Evolutionary conservation across 2,113 vertebrate genomes (phyloP).

Genomic region (Corythornis vintsioides): DNA sequence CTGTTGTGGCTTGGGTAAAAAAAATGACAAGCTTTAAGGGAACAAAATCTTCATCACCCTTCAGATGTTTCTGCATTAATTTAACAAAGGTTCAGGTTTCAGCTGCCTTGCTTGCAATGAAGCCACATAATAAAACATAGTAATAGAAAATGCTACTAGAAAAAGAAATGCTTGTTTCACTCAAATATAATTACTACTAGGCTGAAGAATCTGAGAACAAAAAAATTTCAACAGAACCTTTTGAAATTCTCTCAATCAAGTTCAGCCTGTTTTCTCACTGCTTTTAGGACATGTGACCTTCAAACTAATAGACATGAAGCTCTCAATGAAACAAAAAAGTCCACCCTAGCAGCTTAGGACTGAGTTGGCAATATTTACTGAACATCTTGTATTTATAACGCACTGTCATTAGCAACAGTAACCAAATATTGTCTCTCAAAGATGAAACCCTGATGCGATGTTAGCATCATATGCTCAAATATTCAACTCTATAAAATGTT

Average conservation of each 20-base stretch:
- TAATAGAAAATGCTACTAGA: not conserved
- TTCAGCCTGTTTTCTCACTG: not conserved
- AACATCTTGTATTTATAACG: not conserved
- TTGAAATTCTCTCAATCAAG: not conserved
- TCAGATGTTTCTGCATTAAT: not conserved
- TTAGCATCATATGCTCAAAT: not conserved
- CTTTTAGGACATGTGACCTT: not conserved
- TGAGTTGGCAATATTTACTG: not conserved
- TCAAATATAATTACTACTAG: not conserved
- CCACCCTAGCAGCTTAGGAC: rapidly evolving
- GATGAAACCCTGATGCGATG: not conserved
- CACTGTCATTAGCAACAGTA: not conserved
- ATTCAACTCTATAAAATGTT: not conserved
- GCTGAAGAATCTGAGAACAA: not conserved
- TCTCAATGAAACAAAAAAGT: not conserved
- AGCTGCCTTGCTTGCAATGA: not conserved
- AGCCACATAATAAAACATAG: not conserved
- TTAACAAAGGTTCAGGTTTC: not conserved
- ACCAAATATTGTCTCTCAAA: not conserved
- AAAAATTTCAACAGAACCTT: not conserved
- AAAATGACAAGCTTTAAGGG: not conserved
- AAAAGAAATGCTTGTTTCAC: not conserved
- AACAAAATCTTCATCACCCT: not conserved
- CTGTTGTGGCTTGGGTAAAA: not conserved
- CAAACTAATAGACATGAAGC: not conserved